Evolutionary conservation across 1,140 invertebrate species (phyloP).

Genomic region (Eriosoma lanigerum): DNA sequence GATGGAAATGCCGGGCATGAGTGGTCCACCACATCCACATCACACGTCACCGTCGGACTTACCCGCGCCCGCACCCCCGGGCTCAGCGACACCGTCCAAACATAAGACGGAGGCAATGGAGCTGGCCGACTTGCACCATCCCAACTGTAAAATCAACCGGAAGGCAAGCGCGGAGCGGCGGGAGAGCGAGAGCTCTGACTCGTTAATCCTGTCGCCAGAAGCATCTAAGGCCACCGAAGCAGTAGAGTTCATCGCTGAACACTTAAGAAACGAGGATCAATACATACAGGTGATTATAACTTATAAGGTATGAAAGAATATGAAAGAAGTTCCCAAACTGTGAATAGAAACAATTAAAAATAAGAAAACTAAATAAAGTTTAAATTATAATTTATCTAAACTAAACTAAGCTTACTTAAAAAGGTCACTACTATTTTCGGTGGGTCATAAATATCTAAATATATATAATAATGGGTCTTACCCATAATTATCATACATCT

Average conservation of each 20-base stretch:
- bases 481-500: too few relatives aligned
- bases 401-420: too few relatives aligned
- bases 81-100: constrained; percentile 62
- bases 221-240: constrained; percentile 94
- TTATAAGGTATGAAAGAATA: too few relatives aligned
- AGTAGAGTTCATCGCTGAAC: constrained; percentile 96
- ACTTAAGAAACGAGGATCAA: constrained; percentile 93
- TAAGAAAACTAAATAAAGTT: too few relatives aligned
- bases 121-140: constrained; percentile 89
- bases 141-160: constrained; percentile 91
- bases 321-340: too few relatives aligned
- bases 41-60: constrained; percentile 75
- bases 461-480: too few relatives aligned
- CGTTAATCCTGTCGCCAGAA: constrained; percentile 84
- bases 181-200: constrained; percentile 89
- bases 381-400: too few relatives aligned
- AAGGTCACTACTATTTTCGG: too few relatives aligned
- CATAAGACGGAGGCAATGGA: constrained; percentile 91
- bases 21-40: constrained; percentile 74
- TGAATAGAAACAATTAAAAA: too few relatives aligned
- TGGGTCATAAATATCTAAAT: too few relatives aligned
- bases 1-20: constrained; percentile 90
- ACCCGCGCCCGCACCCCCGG: constrained; percentile 70
- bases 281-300: constrained; percentile 83
- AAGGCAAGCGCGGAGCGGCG: constrained; percentile 74